Base-by-base conservation (phyloP, 2,888 invertebrate species). In the Timema podura region DNA sequence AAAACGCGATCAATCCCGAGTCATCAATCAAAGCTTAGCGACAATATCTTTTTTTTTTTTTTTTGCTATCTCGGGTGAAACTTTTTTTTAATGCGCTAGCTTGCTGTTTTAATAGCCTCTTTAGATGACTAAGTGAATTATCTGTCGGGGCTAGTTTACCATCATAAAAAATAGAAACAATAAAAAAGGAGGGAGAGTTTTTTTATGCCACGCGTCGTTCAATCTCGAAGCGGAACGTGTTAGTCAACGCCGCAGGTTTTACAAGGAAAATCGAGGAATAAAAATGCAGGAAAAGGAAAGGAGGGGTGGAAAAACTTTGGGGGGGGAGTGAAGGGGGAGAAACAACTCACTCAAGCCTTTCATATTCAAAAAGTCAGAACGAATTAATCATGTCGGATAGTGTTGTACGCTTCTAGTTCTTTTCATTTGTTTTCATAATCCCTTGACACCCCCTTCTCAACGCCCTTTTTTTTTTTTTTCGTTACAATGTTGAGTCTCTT, bases 121-220 rank as follows among this genome's bases (percentile, higher is more conserved):
- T 68, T 48, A 67, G 72, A 69, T 70, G 72, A 72, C 70, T 72
- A 69, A 72, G 72, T 70, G 72, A 72, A 70, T 72, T 61, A 70
- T 70, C 66, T 57, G 47, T 46, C 11, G 51, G 69, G 45, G 47
- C 54, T 66, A 59, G 45, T 59, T 70, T 70, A 44, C 30, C 70
- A 64, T 61, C 48, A 51, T 68, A 70, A 70, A 70, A 61, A 61
- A 61, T 13, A 61, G 9, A 15, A 57, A 9, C 8, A 15, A 3
- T 5, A 57, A 57, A 15, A 57, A 57, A 57, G 30, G n/a, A 30
- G 30, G 30, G 30, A 30, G 30, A 30, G 30, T 30, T 30, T 30
- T 30, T 30, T 30, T 30, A 30, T 30, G 30, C 30, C 30, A 30
- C 30, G 30, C 30, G 1, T 30, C 30, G 30, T 30, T 30, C 30